Conservation (phyloP, 2,888 invertebrate genomes). For the Nemapogon koenigi region DNA sequence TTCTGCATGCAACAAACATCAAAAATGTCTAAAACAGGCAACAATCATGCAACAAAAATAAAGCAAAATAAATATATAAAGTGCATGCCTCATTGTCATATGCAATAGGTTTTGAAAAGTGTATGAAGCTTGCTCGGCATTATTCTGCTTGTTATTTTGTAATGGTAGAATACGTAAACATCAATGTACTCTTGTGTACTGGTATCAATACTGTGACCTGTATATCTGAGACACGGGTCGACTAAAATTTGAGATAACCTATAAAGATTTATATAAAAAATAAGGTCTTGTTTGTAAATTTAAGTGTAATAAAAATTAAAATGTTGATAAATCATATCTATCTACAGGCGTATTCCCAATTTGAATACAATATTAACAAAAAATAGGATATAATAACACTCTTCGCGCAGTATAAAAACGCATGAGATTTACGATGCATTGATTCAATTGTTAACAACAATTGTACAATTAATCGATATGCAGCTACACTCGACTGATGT, state of each 20-base stretch:
- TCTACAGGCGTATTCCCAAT: background rate
- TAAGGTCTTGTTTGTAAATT: too few species aligned
- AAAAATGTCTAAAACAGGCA: conserved; percentile 34
- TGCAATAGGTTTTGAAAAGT: too few species aligned
- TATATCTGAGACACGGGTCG: background rate
- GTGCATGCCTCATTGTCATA: background rate
- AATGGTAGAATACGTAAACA: too few species aligned
- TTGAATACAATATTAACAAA: conserved; percentile 1
- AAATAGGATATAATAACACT: too few species aligned
- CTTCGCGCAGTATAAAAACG: conserved; percentile 1
- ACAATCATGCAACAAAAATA: conserved; percentile 41
- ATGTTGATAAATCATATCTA: background rate
- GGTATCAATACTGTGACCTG: too few species aligned
- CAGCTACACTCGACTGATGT: too few species aligned
- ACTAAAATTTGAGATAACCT: conserved; percentile 4
- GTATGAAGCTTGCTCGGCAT: too few species aligned
- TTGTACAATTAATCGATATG: conserved; percentile 1
- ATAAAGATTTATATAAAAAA: conserved; percentile 1
- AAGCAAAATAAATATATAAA: background rate
- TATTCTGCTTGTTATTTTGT: too few species aligned
- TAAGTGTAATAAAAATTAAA: background rate
- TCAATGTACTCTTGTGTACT: too few species aligned
- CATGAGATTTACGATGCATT: conserved; percentile 5
- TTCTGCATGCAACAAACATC: conserved; percentile 68
- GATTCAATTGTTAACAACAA: conserved; percentile 6